Percentiles rank a stretch among this genome's conserved stretches.
Evolutionary conservation across 2,113 vertebrate genomes (phyloP).

Genomic region (Saccopteryx bilineata): DNA sequence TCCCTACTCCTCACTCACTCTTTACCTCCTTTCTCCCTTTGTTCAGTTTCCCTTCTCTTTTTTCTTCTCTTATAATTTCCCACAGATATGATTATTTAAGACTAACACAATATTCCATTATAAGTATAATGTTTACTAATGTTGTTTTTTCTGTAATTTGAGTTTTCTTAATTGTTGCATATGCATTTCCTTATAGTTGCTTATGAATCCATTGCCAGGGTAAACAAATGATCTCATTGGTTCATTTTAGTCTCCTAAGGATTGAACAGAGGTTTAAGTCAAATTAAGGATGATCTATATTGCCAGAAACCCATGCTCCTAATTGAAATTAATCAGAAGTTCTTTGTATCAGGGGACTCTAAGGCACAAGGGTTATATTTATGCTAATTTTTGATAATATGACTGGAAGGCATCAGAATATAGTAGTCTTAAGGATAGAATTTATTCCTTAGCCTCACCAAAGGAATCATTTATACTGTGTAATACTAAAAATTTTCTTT

Average conservation of each 20-base stretch:
- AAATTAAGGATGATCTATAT: constrained; percentile 72
- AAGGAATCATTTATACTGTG: constrained; percentile 40
- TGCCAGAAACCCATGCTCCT: constrained; percentile 50
- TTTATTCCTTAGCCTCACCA: constrained; percentile 51
- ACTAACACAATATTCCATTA: background rate
- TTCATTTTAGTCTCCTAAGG: constrained; percentile 9
- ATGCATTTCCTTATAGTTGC: constrained; percentile 22
- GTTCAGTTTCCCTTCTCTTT: background rate
- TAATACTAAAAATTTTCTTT: background rate
- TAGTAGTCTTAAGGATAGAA: constrained; percentile 58
- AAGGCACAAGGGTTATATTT: constrained; percentile 75
- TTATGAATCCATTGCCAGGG: background rate
- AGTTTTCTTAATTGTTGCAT: background rate
- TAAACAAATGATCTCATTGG: constrained; percentile 9
- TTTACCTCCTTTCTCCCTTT: background rate
- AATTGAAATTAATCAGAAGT: constrained; percentile 68
- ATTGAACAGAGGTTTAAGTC: background rate
- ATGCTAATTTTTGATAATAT: constrained; percentile 78
- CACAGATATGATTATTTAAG: background rate
- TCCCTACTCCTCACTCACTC: background rate
- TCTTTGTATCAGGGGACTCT: constrained; percentile 39
- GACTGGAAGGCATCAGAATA: constrained; percentile 44
- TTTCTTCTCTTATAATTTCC: background rate
- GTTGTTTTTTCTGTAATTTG: background rate
- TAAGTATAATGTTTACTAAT: background rate